Evolutionary conservation across 1,140 invertebrate genomes (phyloP), one percentile per base, ranked within the genome.

Genomic region (Drosophila rufa): DNA sequence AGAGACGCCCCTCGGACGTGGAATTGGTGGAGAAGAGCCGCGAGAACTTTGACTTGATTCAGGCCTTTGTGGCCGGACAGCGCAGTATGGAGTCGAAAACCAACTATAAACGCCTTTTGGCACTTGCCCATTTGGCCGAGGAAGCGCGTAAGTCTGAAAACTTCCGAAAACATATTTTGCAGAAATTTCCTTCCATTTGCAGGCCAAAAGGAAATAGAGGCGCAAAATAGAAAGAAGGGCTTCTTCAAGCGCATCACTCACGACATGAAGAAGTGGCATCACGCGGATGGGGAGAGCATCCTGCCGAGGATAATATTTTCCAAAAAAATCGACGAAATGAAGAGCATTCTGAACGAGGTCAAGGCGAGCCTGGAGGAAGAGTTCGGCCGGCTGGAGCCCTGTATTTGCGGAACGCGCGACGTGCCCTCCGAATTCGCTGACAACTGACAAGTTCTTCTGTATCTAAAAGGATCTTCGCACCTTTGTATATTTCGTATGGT

Each of bases 401-500:
- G 67, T 12, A 15, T 53, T 38, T 69, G 67, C 11, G 30, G 38
- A n/a, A 22, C 50, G 2, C 8, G 0, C 7, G 15, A 27, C 0
- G 25, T 25, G 19, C 1, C 33, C n/a, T 5, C 9, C 15, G 4
- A 38, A 0, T 22, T 38, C 17, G 2, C 22, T 11, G 14, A 50
- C 9, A 4, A 2, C 14, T 66, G 42, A 50, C 2, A 14, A 2
- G 2, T 14, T 17, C 11, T 25, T 25, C 2, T 15, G 7, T 33
- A 9, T 7, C 9, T 51, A 33, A 66, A 4, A 11, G 4, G 3
- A 14, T 27, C 11, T 36, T 67, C 2, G 12, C 11, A 51, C 11
- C 33, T 67, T 53, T 67, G 15, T 67, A 45, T 55, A 53, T 45
- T 68, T 46, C 38, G 4, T 55, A 22, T 9, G 36, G 17, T 2